phyloP scores from a whole-genome alignment of 2,797 vertebrate genomes.

The Pseudopleuronectes americanus region DNA sequence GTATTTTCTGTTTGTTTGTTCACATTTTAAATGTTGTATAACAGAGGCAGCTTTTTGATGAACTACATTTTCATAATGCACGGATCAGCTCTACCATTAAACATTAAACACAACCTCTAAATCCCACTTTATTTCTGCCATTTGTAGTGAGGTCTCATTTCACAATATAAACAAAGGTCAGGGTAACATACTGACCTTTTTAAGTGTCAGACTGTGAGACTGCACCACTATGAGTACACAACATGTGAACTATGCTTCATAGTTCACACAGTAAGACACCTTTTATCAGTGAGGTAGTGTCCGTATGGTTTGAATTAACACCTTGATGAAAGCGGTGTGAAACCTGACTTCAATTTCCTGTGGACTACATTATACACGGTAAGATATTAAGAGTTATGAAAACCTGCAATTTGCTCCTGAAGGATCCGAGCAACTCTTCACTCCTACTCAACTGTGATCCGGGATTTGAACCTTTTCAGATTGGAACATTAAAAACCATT shows the following conservation, averaged over 20 bases:
- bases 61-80: background rate
- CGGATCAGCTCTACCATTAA: background rate
- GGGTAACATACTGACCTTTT: background rate
- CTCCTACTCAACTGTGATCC: background rate
- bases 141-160: background rate
- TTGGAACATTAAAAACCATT: constrained; percentile 6
- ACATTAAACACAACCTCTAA: no score
- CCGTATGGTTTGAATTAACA: constrained; percentile 51
- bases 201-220: constrained; percentile 4
- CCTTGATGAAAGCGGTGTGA: constrained; percentile 53
- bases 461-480: constrained; percentile 13
- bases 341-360: constrained; percentile 61
- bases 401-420: constrained; percentile 24
- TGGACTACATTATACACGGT: constrained; percentile 16
- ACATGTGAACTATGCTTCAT: background rate
- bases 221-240: constrained; percentile 4
- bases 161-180: background rate
- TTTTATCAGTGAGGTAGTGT: constrained; percentile 30
- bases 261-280: constrained; percentile 24
- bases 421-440: background rate
- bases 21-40: no score
- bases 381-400: constrained; percentile 39
- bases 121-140: background rate
- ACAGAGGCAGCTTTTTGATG: no score
- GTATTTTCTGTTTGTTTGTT: no score